Base-by-base conservation (phyloP, 2,797 vertebrate species). In the Pyrocephalus nanus region DNA sequence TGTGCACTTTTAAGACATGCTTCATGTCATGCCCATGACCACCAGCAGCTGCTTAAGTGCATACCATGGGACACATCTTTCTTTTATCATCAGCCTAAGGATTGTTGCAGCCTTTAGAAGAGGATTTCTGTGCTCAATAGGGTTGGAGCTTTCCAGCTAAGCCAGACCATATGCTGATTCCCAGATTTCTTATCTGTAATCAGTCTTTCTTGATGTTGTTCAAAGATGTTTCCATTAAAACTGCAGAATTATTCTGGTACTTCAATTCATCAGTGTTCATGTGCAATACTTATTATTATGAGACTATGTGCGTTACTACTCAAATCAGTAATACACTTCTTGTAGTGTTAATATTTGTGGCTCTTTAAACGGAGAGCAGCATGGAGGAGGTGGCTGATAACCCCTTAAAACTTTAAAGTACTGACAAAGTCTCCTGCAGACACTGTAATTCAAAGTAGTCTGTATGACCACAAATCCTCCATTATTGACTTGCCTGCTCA, bases 111-210 rank as follows among this genome's bases (percentile, higher is more conserved):
- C 73, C 57, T 88, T 93, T 57, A 76, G 55, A 84, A 94, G 86
- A 90, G 94, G 86, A 93, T 70, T 95, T 88, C 87, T 78, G 66
- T 80, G 43, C 85, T 81, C 92, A 57, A 29, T 65, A 66, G 60
- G 81, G 54, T 62, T 62, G 48, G 79, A 94, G 92, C 78, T 94
- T 93, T 90, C 75, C 87, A 91, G 54, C 73, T 96, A 94, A 95
- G 84, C 84, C 92, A 89, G 74, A 77, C 88, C 92, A 73, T 77
- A 87, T 95, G 93, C 84, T 32, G 69, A 86, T 93, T 94, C 88
- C 38, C 1, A 2, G 81, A 87, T 92, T 96, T 96, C 84, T 82
- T 90, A 81, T 87, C 87, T 76, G 71, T 90, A 84, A 76, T 94
- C 72, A 45, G 70, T 78, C 62, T 62, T 61, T 80, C 57, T 84